Evolutionary conservation across 1,140 invertebrate genomes (phyloP).

Genomic region (Hormaphis cornu): DNA sequence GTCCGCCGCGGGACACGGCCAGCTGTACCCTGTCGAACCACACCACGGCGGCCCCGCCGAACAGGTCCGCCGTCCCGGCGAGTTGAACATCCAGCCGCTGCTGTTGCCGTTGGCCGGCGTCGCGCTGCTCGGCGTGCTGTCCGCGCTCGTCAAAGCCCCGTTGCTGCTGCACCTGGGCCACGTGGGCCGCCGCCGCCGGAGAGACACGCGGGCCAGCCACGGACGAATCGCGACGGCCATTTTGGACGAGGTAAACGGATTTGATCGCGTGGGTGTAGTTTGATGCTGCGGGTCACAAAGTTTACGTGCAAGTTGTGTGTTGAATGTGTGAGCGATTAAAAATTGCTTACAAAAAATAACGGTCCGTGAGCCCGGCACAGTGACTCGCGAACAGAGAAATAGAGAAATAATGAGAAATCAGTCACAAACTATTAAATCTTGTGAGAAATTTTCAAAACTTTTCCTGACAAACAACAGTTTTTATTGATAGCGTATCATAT

Average conservation of each 20-base stretch:
- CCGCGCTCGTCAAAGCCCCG: slow-evolving; percentile 64
- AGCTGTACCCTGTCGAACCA: slow-evolving; percentile 18
- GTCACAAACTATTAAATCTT: too few species aligned
- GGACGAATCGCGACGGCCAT: neutral
- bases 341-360: too few species aligned
- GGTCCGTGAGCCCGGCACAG: too few species aligned
- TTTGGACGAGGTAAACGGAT: neutral
- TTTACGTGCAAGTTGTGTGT: too few species aligned
- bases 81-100: slow-evolving; percentile 42
- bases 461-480: too few species aligned
- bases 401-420: too few species aligned
- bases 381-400: too few species aligned
- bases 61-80: neutral
- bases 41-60: neutral
- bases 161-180: slow-evolving; percentile 64
- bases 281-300: too few species aligned
- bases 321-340: too few species aligned
- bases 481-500: too few species aligned
- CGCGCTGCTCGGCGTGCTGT: slow-evolving; percentile 65
- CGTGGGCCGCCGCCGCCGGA: slow-evolving; percentile 45
- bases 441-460: too few species aligned
- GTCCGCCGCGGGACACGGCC: neutral
- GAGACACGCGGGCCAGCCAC: slow-evolving; percentile 33
- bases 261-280: neutral
- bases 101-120: slow-evolving; percentile 63